phyloP scores from a whole-genome alignment of 2,113 vertebrate genomes.

The Sialia sialis region DNA sequence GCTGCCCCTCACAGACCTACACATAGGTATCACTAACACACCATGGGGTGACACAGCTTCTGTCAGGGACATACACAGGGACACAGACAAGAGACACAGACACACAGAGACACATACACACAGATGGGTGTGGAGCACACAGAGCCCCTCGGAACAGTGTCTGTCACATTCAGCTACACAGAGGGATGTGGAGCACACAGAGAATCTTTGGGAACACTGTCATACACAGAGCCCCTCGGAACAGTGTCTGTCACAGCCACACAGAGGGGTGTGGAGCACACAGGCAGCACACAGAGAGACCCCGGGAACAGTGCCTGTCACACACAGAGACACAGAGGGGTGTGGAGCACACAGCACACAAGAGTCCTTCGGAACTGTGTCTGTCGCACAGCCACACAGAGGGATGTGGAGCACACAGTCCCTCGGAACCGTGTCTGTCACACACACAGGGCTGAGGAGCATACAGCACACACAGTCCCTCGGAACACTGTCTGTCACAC shows the following conservation, averaged over 20 bases:
- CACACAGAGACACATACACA: neutral
- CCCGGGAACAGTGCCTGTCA: neutral
- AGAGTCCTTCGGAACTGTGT: neutral
- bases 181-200: neutral
- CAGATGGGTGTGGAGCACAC: neutral
- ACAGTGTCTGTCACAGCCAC: neutral
- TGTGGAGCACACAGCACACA: too few species aligned
- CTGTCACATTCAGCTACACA: too few species aligned
- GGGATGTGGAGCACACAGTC: neutral
- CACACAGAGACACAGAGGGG: too few species aligned
- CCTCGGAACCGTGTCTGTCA: neutral
- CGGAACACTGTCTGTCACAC: too few species aligned
- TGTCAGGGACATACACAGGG: neutral
- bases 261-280: too few species aligned
- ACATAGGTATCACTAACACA: rapidly evolving
- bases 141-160: neutral
- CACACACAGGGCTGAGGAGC: neutral
- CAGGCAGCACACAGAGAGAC: too few species aligned
- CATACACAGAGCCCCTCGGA: neutral
- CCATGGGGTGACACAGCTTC: rapidly evolving
- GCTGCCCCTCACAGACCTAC: too few species aligned
- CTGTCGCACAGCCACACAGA: neutral
- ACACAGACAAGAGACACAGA: too few species aligned
- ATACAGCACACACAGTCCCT: rapidly evolving
- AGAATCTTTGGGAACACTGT: too few species aligned